Conservation (phyloP, 2,113 vertebrate genomes). For the Nothobranchius kuhntae region DNA sequence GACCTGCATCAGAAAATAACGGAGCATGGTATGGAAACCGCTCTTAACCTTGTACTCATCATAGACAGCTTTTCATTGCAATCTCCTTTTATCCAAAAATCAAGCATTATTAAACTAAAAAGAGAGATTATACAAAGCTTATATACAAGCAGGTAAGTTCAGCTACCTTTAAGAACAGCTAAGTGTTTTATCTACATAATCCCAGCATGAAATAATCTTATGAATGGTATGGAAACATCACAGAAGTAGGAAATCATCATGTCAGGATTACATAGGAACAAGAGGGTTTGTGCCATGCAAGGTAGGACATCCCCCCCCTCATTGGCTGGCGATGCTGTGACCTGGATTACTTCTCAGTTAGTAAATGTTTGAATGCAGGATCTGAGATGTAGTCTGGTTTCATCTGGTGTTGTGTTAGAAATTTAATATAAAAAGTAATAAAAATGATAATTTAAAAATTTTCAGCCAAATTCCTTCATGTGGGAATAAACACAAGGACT, state of each 20-base stretch:
- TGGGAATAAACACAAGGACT: neutral
- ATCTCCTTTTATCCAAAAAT: slow-evolving; percentile 52
- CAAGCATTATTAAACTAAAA: slow-evolving; percentile 55
- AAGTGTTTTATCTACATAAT: slow-evolving; percentile 67
- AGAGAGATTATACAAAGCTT: slow-evolving; percentile 56
- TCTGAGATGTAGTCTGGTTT: slow-evolving; percentile 1
- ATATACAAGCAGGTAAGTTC: slow-evolving; percentile 75
- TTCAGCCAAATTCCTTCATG: neutral
- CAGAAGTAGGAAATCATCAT: slow-evolving; percentile 25
- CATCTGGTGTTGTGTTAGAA: slow-evolving; percentile 1
- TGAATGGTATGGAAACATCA: slow-evolving; percentile 31
- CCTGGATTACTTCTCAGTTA: slow-evolving; percentile 36
- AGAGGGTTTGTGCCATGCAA: slow-evolving; percentile 34
- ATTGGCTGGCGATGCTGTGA: slow-evolving; percentile 63
- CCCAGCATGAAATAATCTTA: slow-evolving; percentile 54
- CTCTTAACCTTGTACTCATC: slow-evolving; percentile 34
- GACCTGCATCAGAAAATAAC: slow-evolving; percentile 41
- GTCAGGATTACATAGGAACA: slow-evolving; percentile 31
- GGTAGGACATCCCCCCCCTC: slow-evolving; percentile 32
- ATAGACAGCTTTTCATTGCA: slow-evolving; percentile 53
- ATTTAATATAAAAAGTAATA: neutral
- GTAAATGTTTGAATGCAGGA: slow-evolving; percentile 3
- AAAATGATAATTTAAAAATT: neutral
- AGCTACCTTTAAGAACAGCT: slow-evolving; percentile 72
- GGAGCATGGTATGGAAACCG: slow-evolving; percentile 63